These are phyloP conservation scores for Rhynchomys soricoides DNA, from an alignment of 2,113 vertebrate species.

Conservation along the genomic window DNA sequence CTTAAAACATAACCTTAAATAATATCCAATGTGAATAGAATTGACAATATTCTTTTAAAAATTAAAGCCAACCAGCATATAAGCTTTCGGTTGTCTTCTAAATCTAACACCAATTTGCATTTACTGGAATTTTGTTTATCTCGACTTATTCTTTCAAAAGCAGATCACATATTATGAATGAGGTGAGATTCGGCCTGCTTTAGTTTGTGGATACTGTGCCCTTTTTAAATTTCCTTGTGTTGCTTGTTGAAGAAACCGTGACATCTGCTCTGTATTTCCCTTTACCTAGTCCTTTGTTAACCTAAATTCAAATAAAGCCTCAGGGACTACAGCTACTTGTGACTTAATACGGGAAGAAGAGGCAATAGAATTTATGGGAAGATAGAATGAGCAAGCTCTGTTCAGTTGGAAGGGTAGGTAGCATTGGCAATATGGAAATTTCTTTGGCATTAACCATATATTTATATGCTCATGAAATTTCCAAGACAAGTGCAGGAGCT, in stretches of 20 bases:
- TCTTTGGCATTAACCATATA: slow-evolving; percentile 39
- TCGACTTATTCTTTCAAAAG: not conserved
- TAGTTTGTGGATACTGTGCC: not conserved
- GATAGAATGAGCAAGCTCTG: not conserved
- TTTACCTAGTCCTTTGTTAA: not conserved
- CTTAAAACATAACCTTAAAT: not conserved
- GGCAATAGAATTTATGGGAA: slow-evolving; percentile 22
- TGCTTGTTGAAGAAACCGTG: slow-evolving; percentile 6
- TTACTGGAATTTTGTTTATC: slow-evolving; percentile 39
- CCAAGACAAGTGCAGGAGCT: slow-evolving; percentile 35
- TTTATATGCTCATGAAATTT: not conserved
- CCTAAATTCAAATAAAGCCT: slow-evolving; percentile 33
- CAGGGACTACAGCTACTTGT: not conserved
- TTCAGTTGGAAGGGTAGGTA: not conserved
- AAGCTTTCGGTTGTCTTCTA: not conserved
- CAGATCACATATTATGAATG: not conserved
- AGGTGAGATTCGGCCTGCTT: not conserved
- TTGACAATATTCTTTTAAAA: not conserved
- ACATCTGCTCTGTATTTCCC: not conserved
- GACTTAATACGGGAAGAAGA: not conserved
- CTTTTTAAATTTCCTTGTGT: slow-evolving; percentile 8
- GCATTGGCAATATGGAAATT: slow-evolving; percentile 12
- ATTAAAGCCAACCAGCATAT: not conserved
- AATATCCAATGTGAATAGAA: not conserved
- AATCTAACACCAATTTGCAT: not conserved